Conservation (phyloP, 2,888 invertebrate species). For the Cepaea hortensis region DNA sequence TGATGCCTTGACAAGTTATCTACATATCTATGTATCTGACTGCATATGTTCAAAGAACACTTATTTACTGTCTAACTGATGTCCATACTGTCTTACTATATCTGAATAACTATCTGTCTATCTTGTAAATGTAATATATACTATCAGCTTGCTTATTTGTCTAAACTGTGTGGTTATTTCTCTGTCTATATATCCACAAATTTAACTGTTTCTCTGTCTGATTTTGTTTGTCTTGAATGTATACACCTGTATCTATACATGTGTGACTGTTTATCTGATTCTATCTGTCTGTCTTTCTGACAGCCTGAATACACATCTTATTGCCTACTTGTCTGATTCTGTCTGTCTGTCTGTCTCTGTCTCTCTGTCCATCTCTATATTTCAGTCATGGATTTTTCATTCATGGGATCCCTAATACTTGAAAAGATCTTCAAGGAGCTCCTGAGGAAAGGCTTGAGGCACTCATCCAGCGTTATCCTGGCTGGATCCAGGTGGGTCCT, state of each 20-base stretch:
- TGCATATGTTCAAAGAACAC: too few species aligned
- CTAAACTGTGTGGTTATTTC: too few species aligned
- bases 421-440: constrained; percentile 84
- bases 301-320: neutral
- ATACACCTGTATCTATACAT: neutral
- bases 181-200: too few species aligned
- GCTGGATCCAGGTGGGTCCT: constrained; percentile 80
- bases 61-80: too few species aligned
- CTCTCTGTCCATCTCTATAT: constrained; percentile 1
- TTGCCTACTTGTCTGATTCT: neutral
- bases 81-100: too few species aligned
- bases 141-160: too few species aligned
- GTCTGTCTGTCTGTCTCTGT: neutral
- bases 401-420: constrained; percentile 90
- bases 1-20: too few species aligned
- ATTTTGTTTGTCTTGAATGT: neutral
- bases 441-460: constrained; percentile 82
- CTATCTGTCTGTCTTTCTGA: neutral
- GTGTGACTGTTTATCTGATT: neutral
- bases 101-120: too few species aligned
- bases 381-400: constrained; percentile 82
- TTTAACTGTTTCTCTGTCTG: neutral
- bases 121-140: too few species aligned
- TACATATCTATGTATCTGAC: too few species aligned
- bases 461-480: constrained; percentile 86